Evolutionary conservation across 92 coral and sea anemone species (phyloP).

Genomic region (Bergia sp.): DNA sequence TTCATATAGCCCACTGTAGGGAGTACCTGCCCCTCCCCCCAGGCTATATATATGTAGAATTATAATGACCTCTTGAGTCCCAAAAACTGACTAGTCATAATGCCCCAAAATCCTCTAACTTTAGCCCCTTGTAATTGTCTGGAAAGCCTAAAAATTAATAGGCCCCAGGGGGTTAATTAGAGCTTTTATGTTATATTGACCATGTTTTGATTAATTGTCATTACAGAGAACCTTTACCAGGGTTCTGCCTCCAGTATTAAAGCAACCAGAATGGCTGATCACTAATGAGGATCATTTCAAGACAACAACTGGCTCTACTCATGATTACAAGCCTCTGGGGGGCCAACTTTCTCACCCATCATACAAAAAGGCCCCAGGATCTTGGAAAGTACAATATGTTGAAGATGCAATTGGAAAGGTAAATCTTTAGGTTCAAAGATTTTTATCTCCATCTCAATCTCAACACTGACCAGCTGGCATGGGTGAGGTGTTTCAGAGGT

Average conservation of each 20-base stretch:
- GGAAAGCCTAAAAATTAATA: too few relatives aligned
- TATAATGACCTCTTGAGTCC: too few relatives aligned
- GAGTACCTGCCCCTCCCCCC: too few relatives aligned
- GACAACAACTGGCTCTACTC: constrained; percentile 94
- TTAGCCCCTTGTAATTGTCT: too few relatives aligned
- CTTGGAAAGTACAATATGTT: constrained; percentile 91
- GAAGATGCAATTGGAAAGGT: constrained; percentile 93
- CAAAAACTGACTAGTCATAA: too few relatives aligned
- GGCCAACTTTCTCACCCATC: constrained; percentile 75
- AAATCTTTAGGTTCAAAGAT: too few relatives aligned
- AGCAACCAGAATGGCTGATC: constrained; percentile 60
- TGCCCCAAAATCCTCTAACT: too few relatives aligned
- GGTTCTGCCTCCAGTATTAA: constrained; percentile 79
- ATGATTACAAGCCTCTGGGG: constrained; percentile 92
- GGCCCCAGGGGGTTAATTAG: too few relatives aligned
- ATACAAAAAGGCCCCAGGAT: constrained; percentile 92
- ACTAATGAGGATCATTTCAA: constrained; percentile 71
- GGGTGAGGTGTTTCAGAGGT: neutral
- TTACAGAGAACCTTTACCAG: constrained; percentile 78
- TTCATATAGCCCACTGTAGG: too few relatives aligned
- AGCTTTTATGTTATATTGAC: too few relatives aligned
- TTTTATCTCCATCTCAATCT: neutral
- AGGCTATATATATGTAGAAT: too few relatives aligned
- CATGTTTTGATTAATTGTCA: neutral
- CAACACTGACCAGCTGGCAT: neutral